Base-by-base conservation (phyloP, 2,888 invertebrate species). In the Rotaria macrura region DNA sequence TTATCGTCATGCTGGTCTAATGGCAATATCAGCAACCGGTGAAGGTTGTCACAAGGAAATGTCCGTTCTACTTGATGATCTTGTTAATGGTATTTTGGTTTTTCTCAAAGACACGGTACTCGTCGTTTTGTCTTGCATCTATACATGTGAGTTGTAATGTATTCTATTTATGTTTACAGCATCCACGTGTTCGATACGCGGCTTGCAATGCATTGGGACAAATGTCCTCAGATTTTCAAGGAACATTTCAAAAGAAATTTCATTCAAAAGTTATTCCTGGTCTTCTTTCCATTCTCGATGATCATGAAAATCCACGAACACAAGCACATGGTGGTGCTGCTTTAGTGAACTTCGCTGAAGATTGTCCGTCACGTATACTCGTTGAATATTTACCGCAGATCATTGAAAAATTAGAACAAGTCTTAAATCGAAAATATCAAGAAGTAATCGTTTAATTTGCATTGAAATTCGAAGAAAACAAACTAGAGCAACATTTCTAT, bases 11-110 rank as follows among this genome's bases (percentile, higher is more conserved):
- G 98, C 98, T 74, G 99, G 96, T 4, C 93, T 99, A 57, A 99
- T 99, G 97, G 98, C 98, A 0, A 94, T 99, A 84, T 98, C 97
- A 12, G 96, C 97, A 0, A 95, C 97, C 87, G 98, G 98, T 9
- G 99, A 99, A 92, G 99, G 99, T 43, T 99, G 98, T 90, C 96
- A 96, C 90, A 95, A 96, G 90, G 96, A 97, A 91, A 99, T 99
- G 99, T 97, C 97, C 91, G 93, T 93, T 85, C 94, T 97, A 93
- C 93, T 99, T n/a, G 94, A 94, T 86, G 95, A 95, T 91, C 95
- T 99, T 57, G 95, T 99, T 92, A 94, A 95, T 74, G 96, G 95
- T 57, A 95, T 98, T 57, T 92, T 96, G 87, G 94, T 94, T 88
- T 96, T 94, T 91, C 92, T 96, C 40, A 93, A 93, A 88, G 96